Base-by-base conservation (phyloP, 2,888 invertebrate genomes). In the Erebia aethiops region DNA sequence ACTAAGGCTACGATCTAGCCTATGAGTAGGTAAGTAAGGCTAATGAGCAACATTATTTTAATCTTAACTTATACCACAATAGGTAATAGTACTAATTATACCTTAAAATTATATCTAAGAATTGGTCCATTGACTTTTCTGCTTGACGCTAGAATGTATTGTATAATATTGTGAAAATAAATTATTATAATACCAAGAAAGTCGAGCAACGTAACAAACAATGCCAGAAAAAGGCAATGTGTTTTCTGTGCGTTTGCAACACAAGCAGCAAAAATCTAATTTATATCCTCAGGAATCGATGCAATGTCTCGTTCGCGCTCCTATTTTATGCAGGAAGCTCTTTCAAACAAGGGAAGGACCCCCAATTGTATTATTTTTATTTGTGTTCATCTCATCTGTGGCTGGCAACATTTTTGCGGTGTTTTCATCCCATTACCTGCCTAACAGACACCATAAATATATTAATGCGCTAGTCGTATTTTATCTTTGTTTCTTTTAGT, bases 381-480 rank as follows among this genome's bases (percentile, higher is more conserved):
- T 87, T 86, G 82, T 86, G 83, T 85, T 87, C 86, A 83, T 82
- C 84, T 83, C 81, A 81, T 84, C 82, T 82, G 74, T 82, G 85
- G 82, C 86, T 87, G 84, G 81, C 62, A 82, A 83, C 84, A 84
- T 86, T 87, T 84, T 79, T 84, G 89, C 84, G 90, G 90, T 91
- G 89, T 90, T 89, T 92, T 91, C 92, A 84, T 90, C 81, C 91
- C 91, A 92, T 92, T 92, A 92, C 92, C 91, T 91, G 90, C 81
- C 79, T 86, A 90, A 90, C 89, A 88, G 89, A 84, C 81, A 84
- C 85, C 86, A 90, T 92, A 91, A 92, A 91, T 92, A 91, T 89
- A 87, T 91, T 88, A 89, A 87, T 85, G 84, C 81, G 76, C 82
- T 78, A 79, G 84, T 84, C 86, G 88, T 89, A 86, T 70, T 75